Evolutionary conservation across 2,888 invertebrate genomes (phyloP).

Genomic region (Lymantria monacha): DNA sequence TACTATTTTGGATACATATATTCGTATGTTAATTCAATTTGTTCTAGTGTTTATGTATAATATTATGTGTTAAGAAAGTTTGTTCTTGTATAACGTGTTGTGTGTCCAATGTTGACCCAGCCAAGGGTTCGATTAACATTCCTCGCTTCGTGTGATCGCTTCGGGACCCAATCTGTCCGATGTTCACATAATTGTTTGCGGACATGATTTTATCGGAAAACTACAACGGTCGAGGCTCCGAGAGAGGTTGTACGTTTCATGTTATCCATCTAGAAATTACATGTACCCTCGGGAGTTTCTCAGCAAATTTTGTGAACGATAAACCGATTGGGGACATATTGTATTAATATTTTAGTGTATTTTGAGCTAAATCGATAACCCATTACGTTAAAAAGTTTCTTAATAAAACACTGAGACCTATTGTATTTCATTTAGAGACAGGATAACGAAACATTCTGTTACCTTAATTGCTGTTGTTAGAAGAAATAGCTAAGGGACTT

Average conservation of each 20-base stretch:
- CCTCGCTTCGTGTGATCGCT: slow-evolving; percentile 61
- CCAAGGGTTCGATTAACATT: slow-evolving; percentile 68
- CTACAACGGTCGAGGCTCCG: slow-evolving; percentile 32
- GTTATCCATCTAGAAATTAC: slow-evolving; percentile 31
- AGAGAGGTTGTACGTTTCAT: slow-evolving; percentile 28
- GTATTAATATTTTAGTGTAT: slow-evolving; percentile 10
- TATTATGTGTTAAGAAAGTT: slow-evolving; percentile 27
- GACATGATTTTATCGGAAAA: slow-evolving; percentile 64
- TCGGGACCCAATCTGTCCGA: slow-evolving; percentile 64
- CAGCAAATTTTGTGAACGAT: slow-evolving; percentile 16
- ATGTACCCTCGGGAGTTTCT: slow-evolving; percentile 17
- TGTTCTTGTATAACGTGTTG: slow-evolving; percentile 28
- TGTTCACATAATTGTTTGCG: slow-evolving; percentile 70
- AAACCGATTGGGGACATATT: slow-evolving; percentile 9
- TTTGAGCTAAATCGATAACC: not conserved
- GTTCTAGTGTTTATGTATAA: slow-evolving; percentile 31
- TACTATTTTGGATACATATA: slow-evolving; percentile 16
- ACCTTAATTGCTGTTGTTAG: too few relatives aligned
- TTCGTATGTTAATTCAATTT: slow-evolving; percentile 31
- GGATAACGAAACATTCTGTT: too few relatives aligned
- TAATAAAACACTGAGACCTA: too few relatives aligned
- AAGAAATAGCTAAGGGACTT: too few relatives aligned
- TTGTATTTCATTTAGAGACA: too few relatives aligned
- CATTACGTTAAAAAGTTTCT: too few relatives aligned
- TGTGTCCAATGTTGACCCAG: slow-evolving; percentile 46